phyloP scores from a whole-genome alignment of 2,888 invertebrate genomes.

The Parnassius mnemosyne region DNA sequence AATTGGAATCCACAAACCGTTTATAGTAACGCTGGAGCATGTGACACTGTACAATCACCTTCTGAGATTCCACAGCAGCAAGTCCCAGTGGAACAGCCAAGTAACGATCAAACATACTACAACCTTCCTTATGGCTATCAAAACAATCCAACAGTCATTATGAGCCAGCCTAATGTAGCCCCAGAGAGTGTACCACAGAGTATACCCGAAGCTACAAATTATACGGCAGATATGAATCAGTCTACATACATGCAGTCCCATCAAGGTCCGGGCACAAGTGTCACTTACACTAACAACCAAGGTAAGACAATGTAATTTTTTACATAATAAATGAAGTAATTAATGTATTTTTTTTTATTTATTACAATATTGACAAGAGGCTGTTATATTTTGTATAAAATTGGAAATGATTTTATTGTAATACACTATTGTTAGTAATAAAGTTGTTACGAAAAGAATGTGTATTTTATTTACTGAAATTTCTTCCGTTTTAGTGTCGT shows the following conservation, averaged over 20 bases:
- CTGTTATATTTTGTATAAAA: slow-evolving; percentile 9
- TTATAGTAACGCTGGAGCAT: slow-evolving; percentile 74
- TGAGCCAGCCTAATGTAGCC: slow-evolving; percentile 51
- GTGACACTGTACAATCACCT: slow-evolving; percentile 72
- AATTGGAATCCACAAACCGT: slow-evolving; percentile 54
- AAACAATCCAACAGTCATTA: slow-evolving; percentile 35
- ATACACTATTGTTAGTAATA: slow-evolving; percentile 19
- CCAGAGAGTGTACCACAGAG: slow-evolving; percentile 33
- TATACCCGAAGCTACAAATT: slow-evolving; percentile 51
- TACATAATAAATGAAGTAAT: background rate
- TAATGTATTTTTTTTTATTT: background rate
- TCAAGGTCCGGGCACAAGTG: slow-evolving; percentile 51
- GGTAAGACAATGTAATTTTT: slow-evolving; percentile 56
- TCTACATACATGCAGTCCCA: slow-evolving; percentile 68
- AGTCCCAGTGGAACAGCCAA: slow-evolving; percentile 34
- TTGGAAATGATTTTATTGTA: slow-evolving; percentile 20
- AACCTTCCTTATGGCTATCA: slow-evolving; percentile 75
- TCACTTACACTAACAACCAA: slow-evolving; percentile 60
- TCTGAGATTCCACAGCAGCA: slow-evolving; percentile 51
- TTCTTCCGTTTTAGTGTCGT: slow-evolving; percentile 63
- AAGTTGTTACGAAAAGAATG: slow-evolving; percentile 36
- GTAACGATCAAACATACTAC: slow-evolving; percentile 61
- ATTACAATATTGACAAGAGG: background rate
- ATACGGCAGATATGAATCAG: slow-evolving; percentile 58
- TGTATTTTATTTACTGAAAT: slow-evolving; percentile 48